Evolutionary conservation across 2,888 invertebrate genomes (phyloP).

Genomic region (Sminthurinus aureus): DNA sequence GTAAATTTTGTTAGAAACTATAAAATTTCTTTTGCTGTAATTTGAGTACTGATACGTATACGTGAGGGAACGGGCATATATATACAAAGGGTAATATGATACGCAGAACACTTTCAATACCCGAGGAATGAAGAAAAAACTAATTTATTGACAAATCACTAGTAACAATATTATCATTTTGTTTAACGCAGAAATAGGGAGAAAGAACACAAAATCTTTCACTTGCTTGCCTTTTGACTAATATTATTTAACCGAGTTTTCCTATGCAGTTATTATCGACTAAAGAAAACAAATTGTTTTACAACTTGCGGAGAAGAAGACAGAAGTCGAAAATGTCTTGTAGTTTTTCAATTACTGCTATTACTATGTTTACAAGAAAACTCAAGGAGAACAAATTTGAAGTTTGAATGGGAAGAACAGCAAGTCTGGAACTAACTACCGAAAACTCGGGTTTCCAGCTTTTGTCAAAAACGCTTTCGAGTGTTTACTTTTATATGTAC

Average conservation of each 20-base stretch:
- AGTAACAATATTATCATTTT: no score
- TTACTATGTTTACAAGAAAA: slow-evolving; percentile 1
- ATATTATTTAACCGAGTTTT: background rate
- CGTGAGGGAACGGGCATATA: background rate
- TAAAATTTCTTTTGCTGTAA: no score
- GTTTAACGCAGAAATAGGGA: no score
- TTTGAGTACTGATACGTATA: no score
- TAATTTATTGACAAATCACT: background rate
- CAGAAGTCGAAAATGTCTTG: background rate
- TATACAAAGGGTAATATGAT: slow-evolving; percentile 2
- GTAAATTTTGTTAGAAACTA: background rate
- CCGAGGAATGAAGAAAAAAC: background rate
- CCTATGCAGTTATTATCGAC: background rate
- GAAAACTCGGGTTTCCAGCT: slow-evolving; percentile 11
- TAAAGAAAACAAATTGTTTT: background rate
- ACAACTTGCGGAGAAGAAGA: background rate
- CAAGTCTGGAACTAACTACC: slow-evolving; percentile 23
- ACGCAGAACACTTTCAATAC: background rate
- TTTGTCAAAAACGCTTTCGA: slow-evolving; percentile 14
- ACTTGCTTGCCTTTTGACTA: background rate
- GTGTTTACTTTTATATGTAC: slow-evolving; percentile 19
- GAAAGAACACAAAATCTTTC: background rate
- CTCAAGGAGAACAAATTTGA: background rate
- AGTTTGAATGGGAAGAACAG: slow-evolving; percentile 8
- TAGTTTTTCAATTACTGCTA: background rate